Evolutionary conservation across 1,140 invertebrate species (phyloP), one percentile per base, ranked within the genome.

Genomic region (Oscheius sp.): DNA sequence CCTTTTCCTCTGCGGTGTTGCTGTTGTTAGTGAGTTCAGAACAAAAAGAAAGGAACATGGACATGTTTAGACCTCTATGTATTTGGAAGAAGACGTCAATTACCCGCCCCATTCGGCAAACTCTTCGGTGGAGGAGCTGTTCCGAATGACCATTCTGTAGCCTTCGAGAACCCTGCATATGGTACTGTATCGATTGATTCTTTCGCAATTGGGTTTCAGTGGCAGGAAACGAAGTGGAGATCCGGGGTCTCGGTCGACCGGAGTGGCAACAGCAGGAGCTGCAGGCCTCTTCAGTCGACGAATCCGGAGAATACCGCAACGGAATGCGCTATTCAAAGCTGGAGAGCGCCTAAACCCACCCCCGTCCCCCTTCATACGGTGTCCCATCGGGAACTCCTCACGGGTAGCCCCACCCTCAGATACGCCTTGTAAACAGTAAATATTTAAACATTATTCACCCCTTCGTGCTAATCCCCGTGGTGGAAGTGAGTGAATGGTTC

Each of bases 91-190:
- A 15, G 69, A 71, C 29, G 62, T 15, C 52, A 71, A 10, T 34
- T 71, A n/a, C 69, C 69, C 4, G 34, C 34, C 35, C 69, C 69
- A 20, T 64, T 71, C 35, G 69, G 69, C 32, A 71, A 71, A 31
- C 52, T 71, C n/a, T 49, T 71, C 38, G 34, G 58, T 1, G 38
- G 69, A 71, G 59, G 62, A 18, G 52, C 32, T 55, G 61, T 61
- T 18, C 69, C 59, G 3, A 71, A 58, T 29, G 52, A 71, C 13
- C 46, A 58, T 15, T 49, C 59, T 2, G 20, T 59, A 13, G 69
- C 69, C 3, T 71, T 71, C 20, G 69, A 71, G 23, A 71, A 71
- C 52, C 69, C 69, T 1, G 69, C 69, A 18, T 70, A 70, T 42
- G 68, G 68, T 32, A 32, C n/a, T n/a, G n/a, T n/a, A n/a, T n/a